Evolutionary conservation across 92 coral and sea anemone species (phyloP), one percentile per base, ranked within the genome.

Genomic region (Actinostola sp.): DNA sequence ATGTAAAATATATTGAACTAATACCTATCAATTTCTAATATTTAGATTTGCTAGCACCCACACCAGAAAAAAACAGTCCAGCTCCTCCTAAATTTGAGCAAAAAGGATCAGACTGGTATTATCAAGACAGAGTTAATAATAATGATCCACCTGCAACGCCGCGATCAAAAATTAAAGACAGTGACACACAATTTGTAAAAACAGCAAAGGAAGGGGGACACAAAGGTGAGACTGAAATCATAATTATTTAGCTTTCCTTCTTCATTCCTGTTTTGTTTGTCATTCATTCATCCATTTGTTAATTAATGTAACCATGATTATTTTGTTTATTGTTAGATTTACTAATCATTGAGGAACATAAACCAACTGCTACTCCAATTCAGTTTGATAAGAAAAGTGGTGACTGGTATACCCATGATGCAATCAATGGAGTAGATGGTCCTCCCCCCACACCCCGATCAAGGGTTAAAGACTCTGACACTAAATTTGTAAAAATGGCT

Each of bases 321-420:
- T 78, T 35, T 28, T 15, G 58, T 35, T 42, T 76, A 27, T 27
- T 30, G 1, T 10, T 30, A 83, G 88, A 72, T 15, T 59, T 83
- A 8, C 71, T 83, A 21, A 54, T 35, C 26, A 76, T 83, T 44
- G 58, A 50, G 4, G 83, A 83, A 25, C 83, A 77, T 35, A 34
- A 15, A 50, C 71, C 66, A 24, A 39, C 75, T 60, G 45, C 62
- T 9, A 55, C 57, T 38, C 69, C 75, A 42, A 73, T 64, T 31
- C 4, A 67, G 26, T 76, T 41, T 46, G 61, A 76, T 17, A 74
- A 74, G 61, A 62, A 62, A 31, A 75, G 82, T 24, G 89, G 89
- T 33, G 84, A 77, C 30, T 83, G 83, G 83, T 77, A 72, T 62
- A 52, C 55, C 15, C 82, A 83, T 61, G 82, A 83, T 13, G 52